These are phyloP conservation scores for Stylophora pistillata DNA, from an alignment of 64 coral and sea anemone genomes.

Conservation along the genomic window DNA sequence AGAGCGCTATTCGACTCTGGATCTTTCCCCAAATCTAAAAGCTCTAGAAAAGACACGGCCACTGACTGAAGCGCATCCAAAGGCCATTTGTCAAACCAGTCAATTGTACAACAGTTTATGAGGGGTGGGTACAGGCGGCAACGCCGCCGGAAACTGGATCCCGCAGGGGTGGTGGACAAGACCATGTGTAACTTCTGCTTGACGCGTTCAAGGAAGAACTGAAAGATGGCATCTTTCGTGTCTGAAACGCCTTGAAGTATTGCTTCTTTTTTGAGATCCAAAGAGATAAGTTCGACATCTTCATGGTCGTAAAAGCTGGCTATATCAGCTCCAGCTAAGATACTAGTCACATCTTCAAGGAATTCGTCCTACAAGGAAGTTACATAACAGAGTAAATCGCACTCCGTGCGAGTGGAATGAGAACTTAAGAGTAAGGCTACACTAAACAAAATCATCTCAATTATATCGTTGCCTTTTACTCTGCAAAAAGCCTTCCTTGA, in stretches of 20 bases:
- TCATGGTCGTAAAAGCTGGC: constrained; percentile 81
- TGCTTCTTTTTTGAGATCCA: constrained; percentile 69
- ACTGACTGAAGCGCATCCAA: constrained; percentile 83
- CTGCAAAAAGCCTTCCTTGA: too few relatives aligned
- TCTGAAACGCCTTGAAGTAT: constrained; percentile 57
- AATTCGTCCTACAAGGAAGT: constrained; percentile 68
- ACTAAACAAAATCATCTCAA: too few relatives aligned
- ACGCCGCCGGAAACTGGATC: constrained; percentile 70
- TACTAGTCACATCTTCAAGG: constrained; percentile 88
- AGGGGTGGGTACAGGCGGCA: constrained; percentile 93
- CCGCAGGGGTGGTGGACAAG: constrained; percentile 84
- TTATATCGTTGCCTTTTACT: too few relatives aligned
- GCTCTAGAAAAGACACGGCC: constrained; percentile 70
- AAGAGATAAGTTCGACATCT: constrained; percentile 79
- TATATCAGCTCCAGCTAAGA: constrained; percentile 74
- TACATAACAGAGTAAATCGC: neutral
- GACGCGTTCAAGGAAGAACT: constrained; percentile 83
- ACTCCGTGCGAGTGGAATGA: too few relatives aligned
- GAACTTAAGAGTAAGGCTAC: too few relatives aligned
- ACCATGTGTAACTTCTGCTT: constrained; percentile 81
- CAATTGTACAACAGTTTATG: constrained; percentile 95
- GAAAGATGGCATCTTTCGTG: constrained; percentile 79
- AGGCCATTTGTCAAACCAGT: constrained; percentile 98
- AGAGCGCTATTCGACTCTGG: constrained; percentile 29
- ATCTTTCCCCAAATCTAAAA: constrained; percentile 33